Conservation (phyloP, 2,888 invertebrate species). For the Parascotia fuliginaria region DNA sequence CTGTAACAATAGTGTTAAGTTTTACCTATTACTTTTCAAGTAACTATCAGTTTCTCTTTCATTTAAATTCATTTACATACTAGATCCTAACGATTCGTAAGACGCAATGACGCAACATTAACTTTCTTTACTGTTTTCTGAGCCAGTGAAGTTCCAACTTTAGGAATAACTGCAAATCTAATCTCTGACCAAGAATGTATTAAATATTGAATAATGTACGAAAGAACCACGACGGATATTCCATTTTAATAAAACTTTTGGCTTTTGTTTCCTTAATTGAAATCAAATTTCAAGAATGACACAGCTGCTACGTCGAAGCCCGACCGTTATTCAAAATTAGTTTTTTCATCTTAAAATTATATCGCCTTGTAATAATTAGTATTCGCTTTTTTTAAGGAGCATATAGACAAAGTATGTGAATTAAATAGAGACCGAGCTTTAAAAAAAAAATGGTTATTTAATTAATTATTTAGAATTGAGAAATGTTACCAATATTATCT, state of each 20-base stretch:
- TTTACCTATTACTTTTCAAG: too few species aligned
- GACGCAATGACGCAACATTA: neutral
- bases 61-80: slow-evolving; percentile 4
- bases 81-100: slow-evolving; percentile 19
- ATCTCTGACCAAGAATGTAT: slow-evolving; percentile 48
- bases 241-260: slow-evolving; percentile 78
- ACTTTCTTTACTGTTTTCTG: slow-evolving; percentile 9
- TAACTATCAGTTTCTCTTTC: too few species aligned
- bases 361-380: slow-evolving; percentile 32
- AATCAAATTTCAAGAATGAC: slow-evolving; percentile 78
- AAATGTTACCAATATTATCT: too few species aligned
- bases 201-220: slow-evolving; percentile 57
- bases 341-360: slow-evolving; percentile 43
- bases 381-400: neutral
- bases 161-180: slow-evolving; percentile 41
- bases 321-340: slow-evolving; percentile 60
- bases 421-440: too few species aligned
- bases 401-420: too few species aligned
- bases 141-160: slow-evolving; percentile 13
- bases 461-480: too few species aligned
- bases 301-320: slow-evolving; percentile 71
- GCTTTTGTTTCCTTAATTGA: slow-evolving; percentile 79
- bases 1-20: too few species aligned
- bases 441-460: too few species aligned
- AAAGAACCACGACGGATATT: slow-evolving; percentile 59